Evolutionary conservation across 2,113 vertebrate species (phyloP), one percentile per base, ranked within the genome.

Genomic region (Paramisgurnus dabryanus): DNA sequence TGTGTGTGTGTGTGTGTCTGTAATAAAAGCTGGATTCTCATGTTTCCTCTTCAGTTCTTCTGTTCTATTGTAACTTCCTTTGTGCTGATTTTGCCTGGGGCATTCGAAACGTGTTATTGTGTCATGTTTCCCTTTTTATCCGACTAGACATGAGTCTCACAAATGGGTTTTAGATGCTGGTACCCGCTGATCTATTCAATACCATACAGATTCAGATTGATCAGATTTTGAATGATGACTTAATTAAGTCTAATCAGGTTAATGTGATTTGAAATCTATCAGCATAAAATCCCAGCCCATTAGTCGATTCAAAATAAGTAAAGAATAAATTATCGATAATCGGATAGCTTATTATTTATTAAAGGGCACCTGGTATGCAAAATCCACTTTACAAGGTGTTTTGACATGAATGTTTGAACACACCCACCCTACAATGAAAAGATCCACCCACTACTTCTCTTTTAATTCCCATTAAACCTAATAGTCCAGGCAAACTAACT

Each of bases 91-190:
- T 74, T 72, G 81, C 85, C 78, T 68, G 58, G 78, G 82, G 77
- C 77, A 17, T 15, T 83, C 76, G 83, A 89, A 82, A 78, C 22
- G 73, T 57, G 85, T 85, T 82, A 82, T 47, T 68, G 73, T 18
- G 74, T 39, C 47, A 69, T 47, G 66, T 47, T 58, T 66, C 72
- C 70, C 55, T 68, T 80, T 78, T 85, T 80, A 79, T 84, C 71
- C 70, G 68, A 87, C 82, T 74, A 86, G 83, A 84, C 77, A 84
- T 89, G 85, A 90, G 84, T 89, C 87, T 89, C 85, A 67, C 85
- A 86, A 86, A 88, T 86, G 74, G 47, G 45, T 49, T 58, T 55
- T 65, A 68, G 50, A 72, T 55, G 67, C 72, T 47, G 40, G 57
- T 43, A 75, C 58, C 34, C 27, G 15, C 34, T 27, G 12, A 45